These are phyloP conservation scores for Scomber scombrus DNA, from an alignment of 2,113 vertebrate genomes.

Conservation along the genomic window DNA sequence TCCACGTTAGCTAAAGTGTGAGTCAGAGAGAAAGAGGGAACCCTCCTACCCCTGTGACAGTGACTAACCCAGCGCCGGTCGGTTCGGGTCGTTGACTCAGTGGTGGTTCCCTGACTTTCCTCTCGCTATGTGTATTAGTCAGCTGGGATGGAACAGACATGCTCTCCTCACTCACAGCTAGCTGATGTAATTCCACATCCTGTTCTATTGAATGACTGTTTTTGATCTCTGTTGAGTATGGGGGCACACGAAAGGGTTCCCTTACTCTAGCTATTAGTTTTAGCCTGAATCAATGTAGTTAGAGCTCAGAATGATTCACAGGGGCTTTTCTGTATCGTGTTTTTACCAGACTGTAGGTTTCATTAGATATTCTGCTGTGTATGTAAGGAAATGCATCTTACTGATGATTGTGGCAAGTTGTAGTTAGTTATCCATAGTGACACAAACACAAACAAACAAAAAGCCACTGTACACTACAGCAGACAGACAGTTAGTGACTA, in stretches of 20 bases:
- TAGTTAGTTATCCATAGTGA: not conserved
- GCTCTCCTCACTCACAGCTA: conserved; percentile 28
- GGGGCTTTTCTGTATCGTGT: not conserved
- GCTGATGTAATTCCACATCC: conserved; percentile 46
- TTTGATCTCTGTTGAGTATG: conserved; percentile 20
- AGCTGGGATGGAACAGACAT: conserved; percentile 31
- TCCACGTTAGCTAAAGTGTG: conserved; percentile 17
- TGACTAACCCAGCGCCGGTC: conserved; percentile 10
- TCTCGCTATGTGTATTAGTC: conserved; percentile 46
- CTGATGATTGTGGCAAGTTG: not conserved
- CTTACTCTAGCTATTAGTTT: conserved; percentile 13
- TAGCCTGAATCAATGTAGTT: not conserved
- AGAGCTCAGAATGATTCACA: not conserved
- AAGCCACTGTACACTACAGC: no score
- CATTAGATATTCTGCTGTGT: not conserved
- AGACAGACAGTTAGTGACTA: no score
- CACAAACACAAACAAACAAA: not conserved
- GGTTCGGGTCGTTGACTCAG: conserved; percentile 28
- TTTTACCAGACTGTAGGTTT: not conserved
- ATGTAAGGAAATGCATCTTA: no score
- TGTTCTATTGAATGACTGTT: conserved; percentile 13
- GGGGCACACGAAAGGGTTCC: conserved; percentile 17
- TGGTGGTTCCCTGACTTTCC: conserved; percentile 44
- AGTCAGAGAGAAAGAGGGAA: conserved; percentile 53
- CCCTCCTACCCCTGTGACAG: conserved; percentile 31